Evolutionary conservation across 2,113 vertebrate species (phyloP).

Genomic region (Geococcyx californianus): DNA sequence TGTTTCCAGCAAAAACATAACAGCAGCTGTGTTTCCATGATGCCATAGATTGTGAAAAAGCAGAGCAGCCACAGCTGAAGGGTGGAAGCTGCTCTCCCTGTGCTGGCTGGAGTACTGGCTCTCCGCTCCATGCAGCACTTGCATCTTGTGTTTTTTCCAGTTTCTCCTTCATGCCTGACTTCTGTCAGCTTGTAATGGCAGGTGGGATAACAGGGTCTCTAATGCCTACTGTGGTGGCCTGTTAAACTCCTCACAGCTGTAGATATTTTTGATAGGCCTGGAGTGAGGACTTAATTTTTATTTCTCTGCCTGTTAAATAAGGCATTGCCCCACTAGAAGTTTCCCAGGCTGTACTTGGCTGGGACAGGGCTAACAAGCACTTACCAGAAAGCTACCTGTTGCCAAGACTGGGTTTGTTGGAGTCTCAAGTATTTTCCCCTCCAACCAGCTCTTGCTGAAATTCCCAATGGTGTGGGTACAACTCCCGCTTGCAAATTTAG

Average conservation of each 20-base stretch:
- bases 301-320: neutral
- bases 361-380: neutral
- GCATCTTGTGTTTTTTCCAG: neutral
- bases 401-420: rapidly evolving
- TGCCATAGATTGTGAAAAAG: neutral
- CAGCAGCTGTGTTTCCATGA: neutral
- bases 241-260: neutral
- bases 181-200: neutral
- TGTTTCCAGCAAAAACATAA: neutral
- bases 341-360: neutral
- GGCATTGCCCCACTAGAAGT: neutral
- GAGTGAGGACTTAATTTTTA: neutral
- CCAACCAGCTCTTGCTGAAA: neutral
- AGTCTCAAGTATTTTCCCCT: neutral
- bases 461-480: neutral
- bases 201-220: neutral
- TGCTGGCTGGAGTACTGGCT: neutral
- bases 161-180: neutral
- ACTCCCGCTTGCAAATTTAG: neutral
- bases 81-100: neutral
- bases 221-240: neutral
- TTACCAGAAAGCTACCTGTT: neutral
- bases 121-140: neutral
- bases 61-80: neutral
- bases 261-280: neutral